These are phyloP conservation scores for Melinopterus prodromus DNA, from an alignment of 2,888 invertebrate species.

Conservation along the genomic window DNA sequence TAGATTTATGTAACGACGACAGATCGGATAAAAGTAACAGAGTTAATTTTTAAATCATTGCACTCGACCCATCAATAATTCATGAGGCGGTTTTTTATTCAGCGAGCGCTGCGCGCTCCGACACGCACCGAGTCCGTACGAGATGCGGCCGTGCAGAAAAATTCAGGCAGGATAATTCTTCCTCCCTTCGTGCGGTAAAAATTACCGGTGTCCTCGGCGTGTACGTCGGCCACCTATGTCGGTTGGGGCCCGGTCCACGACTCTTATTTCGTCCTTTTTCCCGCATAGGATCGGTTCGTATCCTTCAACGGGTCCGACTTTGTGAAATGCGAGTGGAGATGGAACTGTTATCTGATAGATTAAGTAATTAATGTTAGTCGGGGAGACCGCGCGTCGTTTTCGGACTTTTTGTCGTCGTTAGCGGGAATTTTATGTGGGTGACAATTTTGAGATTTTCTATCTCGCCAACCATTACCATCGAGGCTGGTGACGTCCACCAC, in stretches of 20 bases:
- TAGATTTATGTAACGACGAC: constrained; percentile 55
- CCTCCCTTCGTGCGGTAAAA: constrained; percentile 15
- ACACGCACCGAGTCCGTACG: neutral
- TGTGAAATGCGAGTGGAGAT: constrained; percentile 45
- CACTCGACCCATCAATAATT: constrained; percentile 52
- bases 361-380: constrained; percentile 58
- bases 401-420: constrained; percentile 55
- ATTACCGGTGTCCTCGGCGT: constrained; percentile 4
- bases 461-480: constrained; percentile 29
- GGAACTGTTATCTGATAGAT: constrained; percentile 58
- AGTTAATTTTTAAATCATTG: constrained; percentile 56
- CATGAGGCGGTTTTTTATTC: constrained; percentile 44
- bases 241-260: constrained; percentile 21
- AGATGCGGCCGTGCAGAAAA: neutral
- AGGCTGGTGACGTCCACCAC: neutral
- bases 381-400: constrained; percentile 49
- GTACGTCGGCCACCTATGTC: constrained; percentile 35
- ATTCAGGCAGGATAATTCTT: constrained; percentile 8
- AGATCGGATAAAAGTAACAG: constrained; percentile 53
- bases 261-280: constrained; percentile 26
- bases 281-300: constrained; percentile 26
- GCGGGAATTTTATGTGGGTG: constrained; percentile 52
- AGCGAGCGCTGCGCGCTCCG: neutral
- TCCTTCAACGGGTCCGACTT: constrained; percentile 32
- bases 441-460: constrained; percentile 40